Conservation (phyloP, 1,140 invertebrate species). For the Telenomus remus region DNA sequence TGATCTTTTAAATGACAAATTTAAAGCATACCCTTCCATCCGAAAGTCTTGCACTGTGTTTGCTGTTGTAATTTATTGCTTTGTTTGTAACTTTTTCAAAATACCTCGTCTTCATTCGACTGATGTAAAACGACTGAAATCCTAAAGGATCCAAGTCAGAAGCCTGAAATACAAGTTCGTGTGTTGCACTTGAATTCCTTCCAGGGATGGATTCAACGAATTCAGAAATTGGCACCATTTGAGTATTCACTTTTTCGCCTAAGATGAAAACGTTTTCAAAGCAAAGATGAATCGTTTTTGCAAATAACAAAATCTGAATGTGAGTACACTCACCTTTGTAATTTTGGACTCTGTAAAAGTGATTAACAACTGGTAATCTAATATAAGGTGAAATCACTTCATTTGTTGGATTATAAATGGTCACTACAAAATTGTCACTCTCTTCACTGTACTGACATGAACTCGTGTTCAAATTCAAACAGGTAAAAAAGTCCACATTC, state of each 20-base stretch:
- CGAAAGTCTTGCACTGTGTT: no score
- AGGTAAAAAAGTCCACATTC: conserved; percentile 70
- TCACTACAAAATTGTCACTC: conserved; percentile 79
- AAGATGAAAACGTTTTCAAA: conserved; percentile 12
- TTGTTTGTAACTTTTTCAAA: not conserved
- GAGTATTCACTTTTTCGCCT: conserved; percentile 10
- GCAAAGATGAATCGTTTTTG: no score
- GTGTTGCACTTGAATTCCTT: conserved; percentile 2
- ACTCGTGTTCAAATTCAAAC: conserved; percentile 81
- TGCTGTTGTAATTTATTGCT: not conserved
- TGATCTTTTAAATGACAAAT: no score
- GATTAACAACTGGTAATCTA: conserved; percentile 81
- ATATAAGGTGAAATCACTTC: conserved; percentile 79
- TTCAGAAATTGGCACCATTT: conserved; percentile 17
- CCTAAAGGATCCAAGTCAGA: conserved; percentile 9
- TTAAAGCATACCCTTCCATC: not conserved
- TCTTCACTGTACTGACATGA: conserved; percentile 79
- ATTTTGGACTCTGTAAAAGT: conserved; percentile 80
- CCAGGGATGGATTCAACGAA: conserved; percentile 13
- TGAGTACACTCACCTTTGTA: conserved; percentile 59
- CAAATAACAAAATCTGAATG: no score
- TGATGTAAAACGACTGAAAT: conserved; percentile 7
- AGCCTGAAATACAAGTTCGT: conserved; percentile 11
- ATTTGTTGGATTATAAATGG: conserved; percentile 88
- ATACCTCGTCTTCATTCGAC: not conserved